Evolutionary conservation across 1,140 invertebrate species (phyloP).

Genomic region (Atopsyche davidsoni): DNA sequence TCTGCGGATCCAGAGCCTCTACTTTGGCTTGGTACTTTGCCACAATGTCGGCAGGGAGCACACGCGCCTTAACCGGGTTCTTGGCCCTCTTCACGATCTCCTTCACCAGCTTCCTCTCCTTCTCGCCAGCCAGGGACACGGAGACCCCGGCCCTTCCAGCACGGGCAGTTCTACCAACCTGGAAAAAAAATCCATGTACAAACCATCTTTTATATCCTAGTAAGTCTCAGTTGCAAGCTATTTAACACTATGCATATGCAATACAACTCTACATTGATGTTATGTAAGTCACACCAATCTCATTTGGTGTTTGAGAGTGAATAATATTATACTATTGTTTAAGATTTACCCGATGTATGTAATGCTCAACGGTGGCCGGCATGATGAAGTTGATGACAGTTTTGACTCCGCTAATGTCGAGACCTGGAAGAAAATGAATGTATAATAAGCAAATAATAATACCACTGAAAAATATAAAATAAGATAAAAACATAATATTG

Average conservation of each 20-base stretch:
- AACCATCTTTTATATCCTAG: no score
- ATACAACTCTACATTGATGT: no score
- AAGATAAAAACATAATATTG: no score
- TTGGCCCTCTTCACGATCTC: slow-evolving; percentile 83
- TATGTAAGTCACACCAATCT: no score
- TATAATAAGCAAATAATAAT: no score
- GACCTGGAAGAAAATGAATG: slow-evolving; percentile 44
- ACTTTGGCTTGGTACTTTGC: slow-evolving; percentile 78
- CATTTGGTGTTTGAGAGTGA: no score
- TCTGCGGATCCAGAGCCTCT: slow-evolving; percentile 64
- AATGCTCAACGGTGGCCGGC: slow-evolving; percentile 90
- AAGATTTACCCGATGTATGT: slow-evolving; percentile 76
- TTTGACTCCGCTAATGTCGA: slow-evolving; percentile 94
- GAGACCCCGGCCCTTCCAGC: slow-evolving; percentile 86
- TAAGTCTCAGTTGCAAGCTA: no score
- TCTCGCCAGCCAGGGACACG: slow-evolving; percentile 89
- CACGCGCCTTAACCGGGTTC: slow-evolving; percentile 79
- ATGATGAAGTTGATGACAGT: slow-evolving; percentile 96
- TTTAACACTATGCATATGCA: no score
- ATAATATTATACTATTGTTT: no score
- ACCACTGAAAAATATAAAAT: no score
- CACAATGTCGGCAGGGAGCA: slow-evolving; percentile 83
- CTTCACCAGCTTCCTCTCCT: slow-evolving; percentile 85
- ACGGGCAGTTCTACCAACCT: slow-evolving; percentile 90
- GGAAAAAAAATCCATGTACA: no score